These are phyloP conservation scores for Drosophila busckii DNA, from an alignment of 1,140 invertebrate genomes.

Conservation along the genomic window DNA sequence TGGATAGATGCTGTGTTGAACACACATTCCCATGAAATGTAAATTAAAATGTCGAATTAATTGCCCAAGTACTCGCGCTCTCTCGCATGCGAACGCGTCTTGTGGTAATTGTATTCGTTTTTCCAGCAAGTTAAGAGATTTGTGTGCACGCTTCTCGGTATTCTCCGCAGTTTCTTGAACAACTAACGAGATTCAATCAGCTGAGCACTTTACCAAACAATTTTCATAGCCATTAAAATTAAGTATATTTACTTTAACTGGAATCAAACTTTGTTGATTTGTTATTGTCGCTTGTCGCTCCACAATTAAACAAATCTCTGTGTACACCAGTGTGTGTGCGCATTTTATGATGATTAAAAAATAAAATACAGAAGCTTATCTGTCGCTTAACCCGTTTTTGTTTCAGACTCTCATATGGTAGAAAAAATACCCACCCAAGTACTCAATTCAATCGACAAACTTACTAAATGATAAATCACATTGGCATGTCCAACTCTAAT, in stretches of 20 bases:
- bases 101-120: too few relatives aligned
- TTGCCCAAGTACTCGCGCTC: slow-evolving; percentile 54
- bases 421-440: too few relatives aligned
- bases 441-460: not conserved
- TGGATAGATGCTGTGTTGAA: slow-evolving; percentile 19
- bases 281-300: not conserved
- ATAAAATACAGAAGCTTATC: slow-evolving; percentile 22
- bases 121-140: too few relatives aligned
- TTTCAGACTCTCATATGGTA: too few relatives aligned
- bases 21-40: slow-evolving; percentile 58
- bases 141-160: slow-evolving; percentile 39
- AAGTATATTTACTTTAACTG: slow-evolving; percentile 64
- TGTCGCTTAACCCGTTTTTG: not conserved
- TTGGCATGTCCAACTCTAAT: too few relatives aligned
- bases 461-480: too few relatives aligned
- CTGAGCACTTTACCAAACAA: slow-evolving; percentile 54
- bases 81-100: too few relatives aligned
- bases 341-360: slow-evolving; percentile 32
- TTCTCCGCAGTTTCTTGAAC: slow-evolving; percentile 30
- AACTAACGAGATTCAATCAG: slow-evolving; percentile 66
- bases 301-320: slow-evolving; percentile 38
- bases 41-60: slow-evolving; percentile 72
- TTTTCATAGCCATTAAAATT: slow-evolving; percentile 64
- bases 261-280: slow-evolving; percentile 46
- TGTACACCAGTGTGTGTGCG: too few relatives aligned